Base-by-base conservation (phyloP, 1,140 invertebrate genomes). In the Tetramorium parvispinum region DNA sequence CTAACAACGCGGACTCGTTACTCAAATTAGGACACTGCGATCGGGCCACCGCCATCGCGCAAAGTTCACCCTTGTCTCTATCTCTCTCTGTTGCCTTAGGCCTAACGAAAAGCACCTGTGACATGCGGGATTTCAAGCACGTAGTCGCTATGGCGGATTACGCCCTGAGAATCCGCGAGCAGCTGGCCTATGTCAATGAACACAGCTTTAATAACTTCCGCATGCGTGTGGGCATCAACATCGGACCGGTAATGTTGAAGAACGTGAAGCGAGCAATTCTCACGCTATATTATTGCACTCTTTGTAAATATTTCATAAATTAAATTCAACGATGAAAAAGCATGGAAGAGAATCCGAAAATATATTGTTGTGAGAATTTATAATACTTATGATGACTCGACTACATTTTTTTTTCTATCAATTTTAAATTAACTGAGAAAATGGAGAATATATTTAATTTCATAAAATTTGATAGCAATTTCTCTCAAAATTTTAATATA, bases 201-300 rank as follows among this genome's bases (percentile, higher is more conserved):
- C 98, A 99, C 95, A 99, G 98, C 3, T 99, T 99, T 95, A 99
- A 99, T 95, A 98, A 98, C 95, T 99, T 99, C 95, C 97, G 98
- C 85, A 97, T 99, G 92, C 96, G 98, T 89, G 98, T 99, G 88
- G 98, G 98, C 70, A 98, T 99, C 93, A 99, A 98, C 95, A 97
- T 99, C 88, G 99, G 99, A 0, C 98, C 98, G 8, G 98, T 91
- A 91, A 89, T 82, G 24, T 73, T 51, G 11, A 55, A 79, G 13
- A 43, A 32, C 32, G 5, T 43, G 21, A 37, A 71, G 11, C 51
- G 37, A 77, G 51, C 32, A 61, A 85, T 85, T 37, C 49, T 81
- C 49, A 27, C n/a, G 27, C 59, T 66, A 1, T 5, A 24, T 2
- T 13, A 51, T 51, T 51, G 2, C 10, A 8, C 21, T 3, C 18